phyloP scores from a whole-genome alignment of 2,113 vertebrate species.

The Plecotus auritus region DNA sequence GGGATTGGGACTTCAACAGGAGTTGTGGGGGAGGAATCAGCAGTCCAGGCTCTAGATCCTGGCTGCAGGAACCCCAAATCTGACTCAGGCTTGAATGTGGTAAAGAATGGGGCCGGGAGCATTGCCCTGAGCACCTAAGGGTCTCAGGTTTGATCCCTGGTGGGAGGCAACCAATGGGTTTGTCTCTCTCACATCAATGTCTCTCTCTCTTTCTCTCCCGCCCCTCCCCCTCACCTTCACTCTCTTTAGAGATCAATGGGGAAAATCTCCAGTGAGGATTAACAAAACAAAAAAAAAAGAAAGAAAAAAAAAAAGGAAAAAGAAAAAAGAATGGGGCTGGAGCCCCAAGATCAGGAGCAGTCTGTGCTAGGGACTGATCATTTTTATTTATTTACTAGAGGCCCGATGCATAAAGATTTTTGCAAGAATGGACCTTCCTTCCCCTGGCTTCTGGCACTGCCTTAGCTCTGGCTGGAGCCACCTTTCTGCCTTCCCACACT shows the following conservation, averaged over 20 bases:
- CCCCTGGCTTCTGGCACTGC: too few species aligned
- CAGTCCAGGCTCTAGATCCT: not conserved
- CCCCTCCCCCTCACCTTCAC: not conserved
- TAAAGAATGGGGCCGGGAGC: accelerated
- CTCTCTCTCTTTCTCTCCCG: not conserved
- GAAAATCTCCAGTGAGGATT: not conserved
- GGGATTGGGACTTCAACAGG: not conserved
- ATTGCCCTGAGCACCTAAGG: not conserved
- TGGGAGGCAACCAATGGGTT: too few species aligned
- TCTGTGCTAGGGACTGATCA: not conserved
- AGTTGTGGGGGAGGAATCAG: not conserved
- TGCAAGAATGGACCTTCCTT: too few species aligned
- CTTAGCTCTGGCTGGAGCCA: too few species aligned
- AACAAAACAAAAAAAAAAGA: not conserved
- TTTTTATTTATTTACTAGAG: too few species aligned
- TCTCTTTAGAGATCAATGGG: not conserved
- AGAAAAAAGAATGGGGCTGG: not conserved
- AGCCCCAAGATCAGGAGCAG: not conserved
- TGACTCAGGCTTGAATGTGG: not conserved
- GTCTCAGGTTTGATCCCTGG: not conserved
- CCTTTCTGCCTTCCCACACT: too few species aligned
- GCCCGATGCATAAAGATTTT: too few species aligned
- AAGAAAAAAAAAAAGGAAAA: too few species aligned
- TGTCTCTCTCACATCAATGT: not conserved
- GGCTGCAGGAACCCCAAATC: not conserved